Evolutionary conservation across 2,888 invertebrate genomes (phyloP).

Genomic region (Dione juno): DNA sequence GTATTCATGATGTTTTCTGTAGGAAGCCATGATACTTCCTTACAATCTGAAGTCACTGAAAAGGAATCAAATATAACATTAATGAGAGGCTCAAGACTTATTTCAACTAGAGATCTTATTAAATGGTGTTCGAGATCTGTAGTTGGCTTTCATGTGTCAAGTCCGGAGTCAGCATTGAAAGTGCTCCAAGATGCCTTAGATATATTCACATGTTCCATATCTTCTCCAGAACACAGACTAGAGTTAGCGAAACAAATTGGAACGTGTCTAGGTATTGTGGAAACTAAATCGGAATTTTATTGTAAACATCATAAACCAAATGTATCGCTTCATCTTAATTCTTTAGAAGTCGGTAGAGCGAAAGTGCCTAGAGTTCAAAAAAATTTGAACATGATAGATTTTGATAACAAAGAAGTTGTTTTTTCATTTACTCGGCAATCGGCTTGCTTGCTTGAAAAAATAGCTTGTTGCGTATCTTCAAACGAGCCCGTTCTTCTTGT

Average conservation of each 20-base stretch:
- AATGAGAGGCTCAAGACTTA: conserved; percentile 84
- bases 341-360: conserved; percentile 89
- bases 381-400: conserved; percentile 65
- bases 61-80: conserved; percentile 58
- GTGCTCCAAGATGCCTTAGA: conserved; percentile 95
- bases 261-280: conserved; percentile 90
- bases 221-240: conserved; percentile 86
- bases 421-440: conserved; percentile 94
- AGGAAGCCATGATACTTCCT: conserved; percentile 84
- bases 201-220: conserved; percentile 92
- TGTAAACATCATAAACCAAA: conserved; percentile 90
- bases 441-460: conserved; percentile 92
- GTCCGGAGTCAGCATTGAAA: conserved; percentile 86
- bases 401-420: conserved; percentile 75
- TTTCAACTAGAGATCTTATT: conserved; percentile 93
- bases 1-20: conserved; percentile 92
- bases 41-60: conserved; percentile 63
- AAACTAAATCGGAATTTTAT: conserved; percentile 92
- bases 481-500: conserved; percentile 96
- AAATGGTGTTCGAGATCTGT: conserved; percentile 94
- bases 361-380: conserved; percentile 76
- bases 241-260: conserved; percentile 89
- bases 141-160: conserved; percentile 88
- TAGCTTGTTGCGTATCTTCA: conserved; percentile 91
- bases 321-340: conserved; percentile 82